Conservation (phyloP, 1,140 invertebrate genomes). For the Colletes gigas region DNA sequence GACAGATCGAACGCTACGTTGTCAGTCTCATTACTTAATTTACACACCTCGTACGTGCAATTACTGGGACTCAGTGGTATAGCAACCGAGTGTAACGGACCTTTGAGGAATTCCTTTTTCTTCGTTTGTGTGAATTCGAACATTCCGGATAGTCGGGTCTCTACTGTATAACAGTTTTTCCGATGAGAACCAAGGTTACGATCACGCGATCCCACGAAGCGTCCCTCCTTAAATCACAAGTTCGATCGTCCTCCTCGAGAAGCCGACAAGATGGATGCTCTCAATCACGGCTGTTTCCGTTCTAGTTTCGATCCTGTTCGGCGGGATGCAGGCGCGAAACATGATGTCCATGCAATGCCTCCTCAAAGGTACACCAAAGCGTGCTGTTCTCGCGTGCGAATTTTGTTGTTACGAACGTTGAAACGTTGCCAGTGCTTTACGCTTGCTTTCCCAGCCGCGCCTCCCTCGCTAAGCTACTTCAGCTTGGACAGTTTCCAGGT, state of each 20-base stretch:
- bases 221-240: background rate
- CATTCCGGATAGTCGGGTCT: no score
- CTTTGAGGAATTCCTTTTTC: no score
- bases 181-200: no score
- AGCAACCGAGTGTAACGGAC: no score
- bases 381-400: slow-evolving; percentile 56
- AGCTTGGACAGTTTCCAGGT: slow-evolving; percentile 60
- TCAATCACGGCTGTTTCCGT: slow-evolving; percentile 59
- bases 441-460: slow-evolving; percentile 51
- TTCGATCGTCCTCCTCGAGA: background rate
- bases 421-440: slow-evolving; percentile 61
- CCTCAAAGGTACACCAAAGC: slow-evolving; percentile 82
- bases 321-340: slow-evolving; percentile 80
- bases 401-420: slow-evolving; percentile 59
- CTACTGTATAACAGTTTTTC: no score
- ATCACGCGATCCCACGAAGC: no score
- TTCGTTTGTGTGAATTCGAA: no score
- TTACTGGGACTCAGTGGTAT: no score
- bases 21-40: no score
- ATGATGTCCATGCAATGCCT: slow-evolving; percentile 83
- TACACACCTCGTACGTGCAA: no score
- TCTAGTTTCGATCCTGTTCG: slow-evolving; percentile 80
- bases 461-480: slow-evolving; percentile 33
- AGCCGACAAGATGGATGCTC: background rate
- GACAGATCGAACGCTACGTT: no score